Conservation (phyloP, 2,113 vertebrate genomes). For the Aldabrachelys gigantea region DNA sequence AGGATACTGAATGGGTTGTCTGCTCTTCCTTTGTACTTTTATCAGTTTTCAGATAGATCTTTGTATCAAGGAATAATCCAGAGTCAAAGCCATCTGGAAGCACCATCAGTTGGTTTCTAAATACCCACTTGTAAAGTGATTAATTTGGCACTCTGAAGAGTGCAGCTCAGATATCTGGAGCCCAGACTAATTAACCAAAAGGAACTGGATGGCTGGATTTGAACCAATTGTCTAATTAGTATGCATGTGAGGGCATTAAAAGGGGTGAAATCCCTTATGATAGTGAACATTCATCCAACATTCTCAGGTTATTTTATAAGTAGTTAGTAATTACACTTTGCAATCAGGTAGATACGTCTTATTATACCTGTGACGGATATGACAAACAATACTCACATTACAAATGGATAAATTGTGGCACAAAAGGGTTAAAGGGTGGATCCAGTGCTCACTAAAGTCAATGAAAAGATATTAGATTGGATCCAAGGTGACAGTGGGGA, state of each 20-base stretch:
- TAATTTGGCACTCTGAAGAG: neutral
- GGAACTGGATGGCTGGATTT: neutral
- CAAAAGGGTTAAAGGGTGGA: neutral
- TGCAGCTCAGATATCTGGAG: neutral
- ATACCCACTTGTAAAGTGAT: neutral
- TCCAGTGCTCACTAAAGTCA: neutral
- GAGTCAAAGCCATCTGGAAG: neutral
- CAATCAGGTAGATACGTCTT: neutral
- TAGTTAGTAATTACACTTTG: slow-evolving; percentile 4
- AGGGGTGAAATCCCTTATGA: neutral
- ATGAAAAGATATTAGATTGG: neutral
- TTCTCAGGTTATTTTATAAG: neutral
- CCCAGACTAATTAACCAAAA: neutral
- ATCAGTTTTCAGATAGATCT: neutral
- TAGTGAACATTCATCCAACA: neutral
- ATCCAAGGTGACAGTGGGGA: neutral
- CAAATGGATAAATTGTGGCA: neutral
- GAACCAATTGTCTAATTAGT: neutral
- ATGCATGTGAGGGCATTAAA: neutral
- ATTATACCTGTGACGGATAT: neutral
- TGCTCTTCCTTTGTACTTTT: neutral
- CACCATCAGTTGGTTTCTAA: neutral
- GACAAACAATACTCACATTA: neutral
- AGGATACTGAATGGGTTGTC: neutral
- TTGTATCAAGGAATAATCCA: neutral